phyloP scores from a whole-genome alignment of 53 echinoderm and acorn worm genomes.

The Holothuria scabra region DNA sequence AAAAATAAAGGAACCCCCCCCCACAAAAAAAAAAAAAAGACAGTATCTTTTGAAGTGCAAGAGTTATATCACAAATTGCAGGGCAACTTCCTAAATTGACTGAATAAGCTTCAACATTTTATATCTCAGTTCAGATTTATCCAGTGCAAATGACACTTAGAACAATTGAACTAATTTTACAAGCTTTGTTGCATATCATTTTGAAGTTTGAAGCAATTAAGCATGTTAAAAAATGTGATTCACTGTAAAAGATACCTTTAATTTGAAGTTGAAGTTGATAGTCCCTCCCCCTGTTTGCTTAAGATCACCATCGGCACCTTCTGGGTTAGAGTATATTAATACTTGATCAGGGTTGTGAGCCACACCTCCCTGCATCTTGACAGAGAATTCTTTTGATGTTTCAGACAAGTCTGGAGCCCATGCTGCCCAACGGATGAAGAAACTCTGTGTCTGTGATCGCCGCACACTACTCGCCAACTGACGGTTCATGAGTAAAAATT shows the following conservation, averaged over 20 bases:
- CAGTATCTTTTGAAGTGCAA: too few relatives aligned
- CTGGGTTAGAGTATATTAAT: conserved; percentile 67
- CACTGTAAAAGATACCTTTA: conserved; percentile 56
- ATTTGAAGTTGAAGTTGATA: conserved; percentile 76
- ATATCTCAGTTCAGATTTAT: too few relatives aligned
- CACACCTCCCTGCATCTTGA: conserved; percentile 79
- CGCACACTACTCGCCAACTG: conserved; percentile 82
- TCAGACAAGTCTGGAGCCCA: conserved; percentile 78
- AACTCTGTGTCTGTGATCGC: conserved; percentile 73
- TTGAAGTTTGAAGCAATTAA: too few relatives aligned
- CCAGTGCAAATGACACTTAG: too few relatives aligned
- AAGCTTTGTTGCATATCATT: too few relatives aligned
- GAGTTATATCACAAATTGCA: too few relatives aligned
- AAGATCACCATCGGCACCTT: conserved; percentile 53
- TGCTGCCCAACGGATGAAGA: conserved; percentile 84
- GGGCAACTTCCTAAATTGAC: too few relatives aligned
- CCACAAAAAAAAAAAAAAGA: too few relatives aligned
- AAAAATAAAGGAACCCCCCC: too few relatives aligned
- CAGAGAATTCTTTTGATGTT: conserved; percentile 58
- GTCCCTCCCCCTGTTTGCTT: conserved; percentile 67
- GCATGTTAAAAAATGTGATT: too few relatives aligned
- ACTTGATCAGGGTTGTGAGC: conserved; percentile 80
- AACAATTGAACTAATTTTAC: too few relatives aligned
- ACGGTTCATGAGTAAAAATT: background rate
- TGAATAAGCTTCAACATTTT: too few relatives aligned